Evolutionary conservation across 1,140 invertebrate species (phyloP).

Genomic region (Antheraea mylitta): DNA sequence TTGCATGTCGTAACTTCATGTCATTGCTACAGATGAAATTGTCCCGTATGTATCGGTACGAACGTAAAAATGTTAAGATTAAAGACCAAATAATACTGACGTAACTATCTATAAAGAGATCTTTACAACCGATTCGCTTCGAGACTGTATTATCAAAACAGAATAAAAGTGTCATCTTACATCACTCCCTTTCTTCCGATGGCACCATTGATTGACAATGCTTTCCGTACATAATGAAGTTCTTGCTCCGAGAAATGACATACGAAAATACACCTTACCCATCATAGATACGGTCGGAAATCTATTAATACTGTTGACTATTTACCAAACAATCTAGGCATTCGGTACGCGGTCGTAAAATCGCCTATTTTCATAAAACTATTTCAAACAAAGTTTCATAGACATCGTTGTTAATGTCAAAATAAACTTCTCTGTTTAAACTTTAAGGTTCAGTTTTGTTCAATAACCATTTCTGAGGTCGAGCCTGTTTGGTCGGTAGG

Average conservation of each 20-base stretch:
- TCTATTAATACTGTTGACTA: background rate
- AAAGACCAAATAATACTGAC: constrained; percentile 1
- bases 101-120: constrained; percentile 10
- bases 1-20: too few relatives aligned
- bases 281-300: background rate
- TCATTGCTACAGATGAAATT: too few relatives aligned
- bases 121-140: constrained; percentile 3
- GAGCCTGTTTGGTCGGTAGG: background rate
- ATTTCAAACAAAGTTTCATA: constrained; percentile 14
- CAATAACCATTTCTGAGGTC: background rate
- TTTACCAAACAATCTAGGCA: constrained; percentile 15
- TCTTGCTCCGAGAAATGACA: background rate
- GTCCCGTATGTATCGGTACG: background rate
- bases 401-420: background rate
- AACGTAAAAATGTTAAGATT: background rate
- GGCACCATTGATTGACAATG: constrained; percentile 14
- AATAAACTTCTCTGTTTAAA: background rate
- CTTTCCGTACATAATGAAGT: constrained; percentile 6
- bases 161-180: constrained; percentile 15
- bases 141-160: constrained; percentile 10
- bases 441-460: constrained; percentile 7
- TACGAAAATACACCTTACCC: background rate
- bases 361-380: constrained; percentile 22
- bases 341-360: constrained; percentile 19
- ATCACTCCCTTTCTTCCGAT: constrained; percentile 13